phyloP scores from a whole-genome alignment of 2,888 invertebrate genomes.

The Smittia aterrima region DNA sequence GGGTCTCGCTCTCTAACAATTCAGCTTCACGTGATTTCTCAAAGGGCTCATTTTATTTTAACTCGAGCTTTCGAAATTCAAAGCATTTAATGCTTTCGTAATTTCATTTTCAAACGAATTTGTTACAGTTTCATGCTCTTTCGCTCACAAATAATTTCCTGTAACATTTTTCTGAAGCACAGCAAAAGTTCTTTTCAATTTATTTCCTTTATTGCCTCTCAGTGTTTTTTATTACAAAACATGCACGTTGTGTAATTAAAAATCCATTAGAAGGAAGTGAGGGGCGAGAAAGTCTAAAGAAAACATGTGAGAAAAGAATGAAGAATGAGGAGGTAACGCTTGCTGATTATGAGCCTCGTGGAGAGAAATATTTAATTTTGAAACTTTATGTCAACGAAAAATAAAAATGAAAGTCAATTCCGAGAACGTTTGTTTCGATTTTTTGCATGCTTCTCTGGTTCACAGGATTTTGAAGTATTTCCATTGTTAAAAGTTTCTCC shows the following conservation, averaged over 20 bases:
- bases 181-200: not conserved
- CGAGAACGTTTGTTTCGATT: not conserved
- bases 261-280: constrained; percentile 32
- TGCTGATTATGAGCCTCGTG: not conserved
- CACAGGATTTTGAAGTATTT: too few relatives aligned
- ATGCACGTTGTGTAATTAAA: constrained; percentile 41
- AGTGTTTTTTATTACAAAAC: constrained; percentile 36
- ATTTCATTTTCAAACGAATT: constrained; percentile 5
- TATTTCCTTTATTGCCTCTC: not conserved
- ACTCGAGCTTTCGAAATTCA: not conserved
- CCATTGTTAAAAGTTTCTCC: not conserved
- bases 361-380: too few relatives aligned
- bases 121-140: constrained; percentile 16
- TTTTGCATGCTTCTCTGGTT: not conserved
- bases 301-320: not conserved
- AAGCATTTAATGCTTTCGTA: constrained; percentile 3
- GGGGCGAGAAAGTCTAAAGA: not conserved
- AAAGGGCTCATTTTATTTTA: not conserved
- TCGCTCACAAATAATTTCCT: constrained; percentile 13
- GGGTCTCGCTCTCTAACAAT: too few relatives aligned
- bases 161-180: not conserved
- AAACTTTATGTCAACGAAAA: not conserved
- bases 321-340: not conserved
- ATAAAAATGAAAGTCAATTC: not conserved
- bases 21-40: too few relatives aligned